Conservation (phyloP, 2,888 invertebrate species). For the Hydroisotoma schaefferi region DNA sequence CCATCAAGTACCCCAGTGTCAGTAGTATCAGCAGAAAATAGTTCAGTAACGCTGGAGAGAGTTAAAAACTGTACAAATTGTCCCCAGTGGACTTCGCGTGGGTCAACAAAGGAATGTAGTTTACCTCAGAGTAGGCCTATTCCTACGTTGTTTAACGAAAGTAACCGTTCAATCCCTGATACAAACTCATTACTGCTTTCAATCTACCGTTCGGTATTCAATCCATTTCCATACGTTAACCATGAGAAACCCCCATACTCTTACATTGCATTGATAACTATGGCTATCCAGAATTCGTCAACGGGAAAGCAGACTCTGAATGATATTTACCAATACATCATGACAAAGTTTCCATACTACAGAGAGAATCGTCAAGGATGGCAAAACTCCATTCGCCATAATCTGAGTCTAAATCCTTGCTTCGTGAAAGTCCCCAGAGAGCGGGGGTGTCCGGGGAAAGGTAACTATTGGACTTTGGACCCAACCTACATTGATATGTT, state of each 20-base stretch:
- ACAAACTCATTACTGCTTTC: too few relatives aligned
- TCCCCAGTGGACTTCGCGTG: too few relatives aligned
- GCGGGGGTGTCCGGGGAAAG: constrained; percentile 90
- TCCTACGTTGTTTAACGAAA: too few relatives aligned
- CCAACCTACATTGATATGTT: constrained; percentile 82
- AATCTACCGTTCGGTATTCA: neutral
- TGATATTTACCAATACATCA: constrained; percentile 96
- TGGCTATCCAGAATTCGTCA: constrained; percentile 92
- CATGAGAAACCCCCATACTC: constrained; percentile 82
- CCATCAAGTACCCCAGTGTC: too few relatives aligned
- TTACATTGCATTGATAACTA: constrained; percentile 93
- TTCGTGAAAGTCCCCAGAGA: constrained; percentile 84
- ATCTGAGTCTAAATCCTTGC: constrained; percentile 86
- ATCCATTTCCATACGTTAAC: neutral
- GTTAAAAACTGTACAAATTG: too few relatives aligned
- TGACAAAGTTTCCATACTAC: constrained; percentile 96
- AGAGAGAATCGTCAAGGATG: constrained; percentile 96
- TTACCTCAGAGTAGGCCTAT: too few relatives aligned
- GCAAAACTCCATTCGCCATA: constrained; percentile 97
- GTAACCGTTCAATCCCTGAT: too few relatives aligned
- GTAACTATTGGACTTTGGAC: constrained; percentile 85
- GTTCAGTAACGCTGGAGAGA: too few relatives aligned
- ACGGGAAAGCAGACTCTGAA: constrained; percentile 90
- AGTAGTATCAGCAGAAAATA: too few relatives aligned
- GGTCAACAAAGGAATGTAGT: too few relatives aligned